These are phyloP conservation scores for Condylostylus longicornis DNA, from an alignment of 1,140 invertebrate genomes.

Conservation along the genomic window DNA sequence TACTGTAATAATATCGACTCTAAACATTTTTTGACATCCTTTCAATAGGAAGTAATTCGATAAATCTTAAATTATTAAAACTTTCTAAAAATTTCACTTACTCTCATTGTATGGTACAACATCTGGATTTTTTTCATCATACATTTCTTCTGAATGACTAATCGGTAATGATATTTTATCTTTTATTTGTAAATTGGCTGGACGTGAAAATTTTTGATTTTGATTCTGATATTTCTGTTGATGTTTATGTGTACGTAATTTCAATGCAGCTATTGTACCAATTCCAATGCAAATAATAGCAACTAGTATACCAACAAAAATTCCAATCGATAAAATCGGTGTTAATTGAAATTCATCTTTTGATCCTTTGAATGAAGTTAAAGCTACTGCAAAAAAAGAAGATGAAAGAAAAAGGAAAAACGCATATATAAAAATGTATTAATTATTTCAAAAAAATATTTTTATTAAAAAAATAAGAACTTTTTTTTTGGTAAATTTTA, in stretches of 20 bases:
- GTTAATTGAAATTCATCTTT: conserved; percentile 52
- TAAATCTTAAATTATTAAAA: neutral
- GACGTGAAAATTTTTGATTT: conserved; percentile 35
- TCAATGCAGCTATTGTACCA: conserved; percentile 51
- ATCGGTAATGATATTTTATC: conserved; percentile 48
- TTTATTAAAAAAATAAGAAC: neutral
- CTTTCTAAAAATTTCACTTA: conserved; percentile 39
- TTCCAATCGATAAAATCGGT: conserved; percentile 47
- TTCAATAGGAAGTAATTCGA: too few relatives aligned
- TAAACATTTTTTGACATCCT: too few relatives aligned
- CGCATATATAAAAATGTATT: too few relatives aligned
- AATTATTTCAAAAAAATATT: neutral
- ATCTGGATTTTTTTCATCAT: conserved; percentile 72
- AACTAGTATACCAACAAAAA: conserved; percentile 54
- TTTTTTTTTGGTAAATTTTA: neutral
- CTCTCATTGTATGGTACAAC: conserved; percentile 75
- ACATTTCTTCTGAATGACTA: conserved; percentile 49
- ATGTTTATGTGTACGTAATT: conserved; percentile 42
- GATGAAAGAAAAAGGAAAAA: neutral
- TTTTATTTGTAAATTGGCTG: conserved; percentile 47
- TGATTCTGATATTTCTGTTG: conserved; percentile 28
- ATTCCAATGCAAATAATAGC: conserved; percentile 52
- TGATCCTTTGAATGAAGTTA: conserved; percentile 37
- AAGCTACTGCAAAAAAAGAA: conserved; percentile 16
- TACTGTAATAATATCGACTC: too few relatives aligned